These are phyloP conservation scores for Patiria pectinifera DNA, from an alignment of 53 echinoderm and acorn worm genomes.

Conservation along the genomic window DNA sequence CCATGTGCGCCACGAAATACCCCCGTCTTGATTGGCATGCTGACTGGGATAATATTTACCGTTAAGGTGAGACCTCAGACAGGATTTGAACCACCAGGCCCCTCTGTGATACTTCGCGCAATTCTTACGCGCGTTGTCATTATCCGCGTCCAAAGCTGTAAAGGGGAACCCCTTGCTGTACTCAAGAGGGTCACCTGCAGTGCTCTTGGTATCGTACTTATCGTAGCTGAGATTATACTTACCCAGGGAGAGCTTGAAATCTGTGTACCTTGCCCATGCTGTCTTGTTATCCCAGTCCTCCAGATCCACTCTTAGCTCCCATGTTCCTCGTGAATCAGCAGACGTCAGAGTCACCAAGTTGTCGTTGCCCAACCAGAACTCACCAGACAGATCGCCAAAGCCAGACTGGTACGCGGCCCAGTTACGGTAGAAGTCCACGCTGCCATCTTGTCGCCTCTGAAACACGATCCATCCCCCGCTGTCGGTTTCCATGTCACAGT, in stretches of 20 bases:
- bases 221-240: not conserved
- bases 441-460: too few species aligned
- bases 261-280: not conserved
- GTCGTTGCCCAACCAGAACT: conserved; percentile 45
- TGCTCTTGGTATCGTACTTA: not conserved
- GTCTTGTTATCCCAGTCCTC: not conserved
- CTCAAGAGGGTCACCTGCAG: not conserved
- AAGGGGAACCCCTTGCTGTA: not conserved
- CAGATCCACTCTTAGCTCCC: not conserved
- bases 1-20: not conserved
- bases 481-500: too few species aligned
- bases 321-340: conserved; percentile 15
- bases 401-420: not conserved
- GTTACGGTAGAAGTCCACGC: too few species aligned
- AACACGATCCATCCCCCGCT: too few species aligned
- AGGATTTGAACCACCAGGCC: not conserved
- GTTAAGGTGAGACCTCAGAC: not conserved
- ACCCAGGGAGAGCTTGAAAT: not conserved
- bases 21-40: not conserved
- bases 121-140: not conserved
- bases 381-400: conserved; percentile 6
- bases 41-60: not conserved
- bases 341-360: conserved; percentile 18
- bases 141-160: not conserved
- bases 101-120: not conserved